Conservation (phyloP, 2,797 vertebrate genomes). For the Chaetophractus vellerosus region DNA sequence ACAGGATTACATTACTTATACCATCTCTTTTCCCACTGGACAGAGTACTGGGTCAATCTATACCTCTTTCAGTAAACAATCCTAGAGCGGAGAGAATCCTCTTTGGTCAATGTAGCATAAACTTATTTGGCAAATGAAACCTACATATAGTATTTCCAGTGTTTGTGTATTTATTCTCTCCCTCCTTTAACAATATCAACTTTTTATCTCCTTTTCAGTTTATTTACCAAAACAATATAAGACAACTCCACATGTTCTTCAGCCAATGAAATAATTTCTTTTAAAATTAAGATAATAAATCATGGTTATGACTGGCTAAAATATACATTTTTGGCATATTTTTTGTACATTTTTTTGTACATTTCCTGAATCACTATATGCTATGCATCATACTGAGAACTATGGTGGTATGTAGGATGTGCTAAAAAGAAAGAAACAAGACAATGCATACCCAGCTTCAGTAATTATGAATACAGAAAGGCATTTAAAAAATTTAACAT, state of each 20-base stretch:
- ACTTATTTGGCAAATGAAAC: slow-evolving; percentile 29
- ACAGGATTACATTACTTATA: background rate
- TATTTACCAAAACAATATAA: slow-evolving; percentile 58
- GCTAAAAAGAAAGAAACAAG: background rate
- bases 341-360: too few relatives aligned
- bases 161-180: slow-evolving; percentile 10
- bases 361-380: slow-evolving; percentile 13
- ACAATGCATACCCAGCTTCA: background rate
- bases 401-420: background rate
- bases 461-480: background rate
- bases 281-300: slow-evolving; percentile 62
- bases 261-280: slow-evolving; percentile 45
- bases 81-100: background rate
- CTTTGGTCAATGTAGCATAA: slow-evolving; percentile 23
- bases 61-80: background rate
- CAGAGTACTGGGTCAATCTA: background rate
- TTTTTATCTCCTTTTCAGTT: slow-evolving; percentile 34
- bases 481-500: background rate
- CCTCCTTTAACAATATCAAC: background rate
- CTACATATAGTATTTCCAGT: background rate
- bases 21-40: background rate
- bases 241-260: background rate
- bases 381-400: background rate
- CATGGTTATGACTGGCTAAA: background rate
- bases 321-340: too few relatives aligned